Conservation (phyloP, 2,888 invertebrate species). For the Helicoverpa assulta region DNA sequence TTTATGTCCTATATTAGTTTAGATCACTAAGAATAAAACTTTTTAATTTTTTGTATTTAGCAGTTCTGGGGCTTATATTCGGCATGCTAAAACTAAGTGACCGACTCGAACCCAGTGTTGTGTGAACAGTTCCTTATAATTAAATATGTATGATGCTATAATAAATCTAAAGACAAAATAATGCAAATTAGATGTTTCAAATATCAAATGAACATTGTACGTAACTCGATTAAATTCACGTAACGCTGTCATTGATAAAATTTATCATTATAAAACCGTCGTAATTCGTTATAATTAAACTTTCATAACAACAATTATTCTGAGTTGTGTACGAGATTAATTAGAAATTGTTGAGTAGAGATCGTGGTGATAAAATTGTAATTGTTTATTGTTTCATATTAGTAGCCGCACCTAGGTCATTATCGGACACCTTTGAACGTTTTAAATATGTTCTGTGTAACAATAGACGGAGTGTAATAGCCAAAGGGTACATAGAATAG, state of each 20-base stretch:
- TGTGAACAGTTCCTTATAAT: neutral
- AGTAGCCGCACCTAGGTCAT: slow-evolving; percentile 82
- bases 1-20: too few species aligned
- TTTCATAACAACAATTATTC: slow-evolving; percentile 85
- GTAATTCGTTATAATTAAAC: slow-evolving; percentile 78
- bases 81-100: neutral
- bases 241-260: slow-evolving; percentile 71
- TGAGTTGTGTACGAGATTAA: slow-evolving; percentile 81
- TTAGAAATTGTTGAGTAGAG: slow-evolving; percentile 81
- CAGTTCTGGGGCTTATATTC: neutral
- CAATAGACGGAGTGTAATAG: slow-evolving; percentile 82
- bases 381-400: slow-evolving; percentile 77
- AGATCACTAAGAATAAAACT: too few species aligned
- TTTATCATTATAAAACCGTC: slow-evolving; percentile 69
- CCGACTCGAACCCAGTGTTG: neutral
- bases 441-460: slow-evolving; percentile 82
- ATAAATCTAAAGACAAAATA: slow-evolving; percentile 15
- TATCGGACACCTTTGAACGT: slow-evolving; percentile 77
- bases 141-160: neutral
- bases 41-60: too few species aligned
- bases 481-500: slow-evolving; percentile 82
- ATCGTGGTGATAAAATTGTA: slow-evolving; percentile 76
- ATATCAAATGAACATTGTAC: slow-evolving; percentile 61
- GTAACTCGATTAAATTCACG: slow-evolving; percentile 70
- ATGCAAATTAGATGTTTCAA: slow-evolving; percentile 50